Conservation (phyloP, 2,113 vertebrate species). For the Gallinago jamesoni region DNA sequence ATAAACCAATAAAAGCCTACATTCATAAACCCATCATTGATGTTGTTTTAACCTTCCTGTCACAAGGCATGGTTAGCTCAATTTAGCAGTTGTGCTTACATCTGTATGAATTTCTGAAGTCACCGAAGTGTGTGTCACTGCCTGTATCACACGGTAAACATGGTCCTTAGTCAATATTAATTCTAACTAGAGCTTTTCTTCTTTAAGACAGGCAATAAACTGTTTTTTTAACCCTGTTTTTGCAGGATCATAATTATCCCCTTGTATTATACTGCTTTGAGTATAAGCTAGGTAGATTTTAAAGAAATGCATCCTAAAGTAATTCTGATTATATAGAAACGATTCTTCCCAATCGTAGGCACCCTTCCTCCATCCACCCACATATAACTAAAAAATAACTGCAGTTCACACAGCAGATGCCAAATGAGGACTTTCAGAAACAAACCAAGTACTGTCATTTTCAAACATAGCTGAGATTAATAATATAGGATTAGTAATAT, state of each 20-base stretch:
- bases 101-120: background rate
- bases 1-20: background rate
- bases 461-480: background rate
- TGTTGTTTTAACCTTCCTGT: background rate
- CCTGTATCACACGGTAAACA: background rate
- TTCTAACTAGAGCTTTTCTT: background rate
- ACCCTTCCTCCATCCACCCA: conserved; percentile 22
- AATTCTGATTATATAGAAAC: background rate
- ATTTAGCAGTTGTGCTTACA: background rate
- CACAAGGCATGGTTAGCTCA: background rate
- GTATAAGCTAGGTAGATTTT: background rate
- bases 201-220: background rate
- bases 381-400: conserved; percentile 19
- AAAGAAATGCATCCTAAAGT: background rate
- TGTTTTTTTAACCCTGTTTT: background rate
- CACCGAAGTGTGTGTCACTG: background rate
- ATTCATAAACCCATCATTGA: background rate
- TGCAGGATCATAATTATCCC: background rate
- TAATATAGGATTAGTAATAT: background rate
- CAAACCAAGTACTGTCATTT: background rate
- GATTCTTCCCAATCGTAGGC: background rate
- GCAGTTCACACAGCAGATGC: conserved; percentile 39
- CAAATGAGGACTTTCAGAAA: background rate
- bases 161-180: background rate
- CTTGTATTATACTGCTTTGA: background rate